Base-by-base conservation (phyloP, 2,113 vertebrate species). In the Amphiprion percula region DNA sequence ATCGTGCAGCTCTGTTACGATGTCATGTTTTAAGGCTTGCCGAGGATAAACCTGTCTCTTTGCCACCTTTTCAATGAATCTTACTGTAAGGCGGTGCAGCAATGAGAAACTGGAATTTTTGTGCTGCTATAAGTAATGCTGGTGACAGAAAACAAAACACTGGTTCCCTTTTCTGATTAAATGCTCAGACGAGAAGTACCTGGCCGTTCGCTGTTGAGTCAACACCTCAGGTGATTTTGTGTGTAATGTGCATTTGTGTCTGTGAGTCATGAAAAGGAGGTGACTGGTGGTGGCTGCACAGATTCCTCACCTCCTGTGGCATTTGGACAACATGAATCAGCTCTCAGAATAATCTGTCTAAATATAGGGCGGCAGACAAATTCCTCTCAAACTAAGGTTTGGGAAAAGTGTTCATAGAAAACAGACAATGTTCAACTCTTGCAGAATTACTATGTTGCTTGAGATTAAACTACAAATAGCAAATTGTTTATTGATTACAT, bases 271-370 rank as follows among this genome's bases (percentile, higher is more conserved):
- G 62, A 70, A 47, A 68, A 37, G 49, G 82, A 82, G 66, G 68
- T 26, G 79, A 62, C 64, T 69, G 10, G 37, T 10, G 44, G 53
- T 30, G 56, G 37, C 82, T 79, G 8, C 62, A 67, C 63, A 58
- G 33, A 66, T 61, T 77, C 50, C 75, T 79, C 60, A 46, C 77
- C 72, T 61, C 71, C 52, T 46, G 15, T 61, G 46, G 50, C 83
- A 47, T 79, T 74, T 73, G 85, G 88, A 82, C 60, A 72, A 85
- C 79, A 62, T 86, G 88, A 91, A 84, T 91, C 90, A 90, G 49
- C 41, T 72, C 69, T 87, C 37, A 65, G 70, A 86, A 90, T 79
- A 85, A 84, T 65, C 66, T 5, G 10, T 70, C 85, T 81, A 79
- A 84, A 90, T 68, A 83, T 50, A 83, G 47, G 19, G 30, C 16